Evolutionary conservation across 2,797 vertebrate genomes (phyloP).

Genomic region (Oophaga sylvatica): DNA sequence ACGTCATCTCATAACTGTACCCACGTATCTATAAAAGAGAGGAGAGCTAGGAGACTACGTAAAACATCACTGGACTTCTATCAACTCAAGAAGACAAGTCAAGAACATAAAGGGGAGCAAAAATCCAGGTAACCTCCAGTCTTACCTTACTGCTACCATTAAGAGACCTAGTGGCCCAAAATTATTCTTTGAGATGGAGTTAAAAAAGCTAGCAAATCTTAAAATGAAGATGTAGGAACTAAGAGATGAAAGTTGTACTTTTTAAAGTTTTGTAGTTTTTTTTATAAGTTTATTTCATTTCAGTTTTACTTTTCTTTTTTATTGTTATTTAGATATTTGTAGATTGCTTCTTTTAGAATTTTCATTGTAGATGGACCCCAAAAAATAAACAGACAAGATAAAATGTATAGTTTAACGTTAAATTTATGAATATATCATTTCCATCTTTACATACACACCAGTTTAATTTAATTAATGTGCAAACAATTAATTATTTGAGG

Average conservation of each 20-base stretch:
- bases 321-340: background rate
- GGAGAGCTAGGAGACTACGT: background rate
- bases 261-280: background rate
- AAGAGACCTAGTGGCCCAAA: background rate
- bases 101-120: slow-evolving; percentile 1
- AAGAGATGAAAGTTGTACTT: background rate
- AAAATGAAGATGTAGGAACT: background rate
- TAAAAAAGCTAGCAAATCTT: background rate
- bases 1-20: slow-evolving; percentile 35
- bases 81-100: slow-evolving; percentile 13
- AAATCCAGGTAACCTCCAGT: slow-evolving; percentile 40
- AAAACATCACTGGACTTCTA: slow-evolving; percentile 12
- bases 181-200: background rate
- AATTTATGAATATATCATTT: too few species aligned
- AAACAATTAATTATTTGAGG: background rate
- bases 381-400: background rate
- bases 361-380: background rate
- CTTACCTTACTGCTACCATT: background rate
- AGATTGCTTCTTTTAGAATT: background rate
- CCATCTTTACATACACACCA: too few species aligned
- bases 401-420: background rate
- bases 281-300: background rate
- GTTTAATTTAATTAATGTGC: too few species aligned
- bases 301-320: background rate
- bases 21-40: slow-evolving; percentile 41